Conservation (phyloP, 2,888 invertebrate species). For the Ceramica pisi region DNA sequence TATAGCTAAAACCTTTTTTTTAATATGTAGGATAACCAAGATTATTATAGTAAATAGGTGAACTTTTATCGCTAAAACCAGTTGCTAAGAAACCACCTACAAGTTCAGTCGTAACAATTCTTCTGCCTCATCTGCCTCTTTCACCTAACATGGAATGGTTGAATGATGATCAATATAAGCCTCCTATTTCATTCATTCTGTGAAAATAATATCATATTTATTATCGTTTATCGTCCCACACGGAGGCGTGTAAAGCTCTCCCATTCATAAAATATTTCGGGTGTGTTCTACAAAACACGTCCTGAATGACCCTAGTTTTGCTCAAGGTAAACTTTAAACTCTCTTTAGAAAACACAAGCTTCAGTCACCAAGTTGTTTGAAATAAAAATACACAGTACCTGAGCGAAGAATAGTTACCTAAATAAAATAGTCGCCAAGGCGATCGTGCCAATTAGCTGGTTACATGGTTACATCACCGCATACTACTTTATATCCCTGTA, state of each 20-base stretch:
- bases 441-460: conserved; percentile 51
- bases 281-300: conserved; percentile 5
- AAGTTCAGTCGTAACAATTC: conserved; percentile 14
- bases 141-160: conserved; percentile 30
- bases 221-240: conserved; percentile 25
- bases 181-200: conserved; percentile 29
- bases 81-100: conserved; percentile 31
- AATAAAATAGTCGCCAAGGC: conserved; percentile 48
- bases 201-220: conserved; percentile 34
- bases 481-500: conserved; percentile 26
- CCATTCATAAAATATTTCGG: conserved; percentile 35
- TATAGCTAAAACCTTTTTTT: neutral
- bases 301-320: conserved; percentile 1
- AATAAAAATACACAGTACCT: conserved; percentile 30
- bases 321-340: neutral
- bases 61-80: neutral
- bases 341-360: neutral
- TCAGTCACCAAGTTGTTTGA: neutral
- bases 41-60: conserved; percentile 11
- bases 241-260: neutral
- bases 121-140: conserved; percentile 14
- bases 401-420: conserved; percentile 20
- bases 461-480: conserved; percentile 39
- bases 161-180: conserved; percentile 16
- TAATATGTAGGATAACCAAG: neutral